Evolutionary conservation across 2,888 invertebrate species (phyloP), one percentile per base, ranked within the genome.

Genomic region (Alsophila aescularia): DNA sequence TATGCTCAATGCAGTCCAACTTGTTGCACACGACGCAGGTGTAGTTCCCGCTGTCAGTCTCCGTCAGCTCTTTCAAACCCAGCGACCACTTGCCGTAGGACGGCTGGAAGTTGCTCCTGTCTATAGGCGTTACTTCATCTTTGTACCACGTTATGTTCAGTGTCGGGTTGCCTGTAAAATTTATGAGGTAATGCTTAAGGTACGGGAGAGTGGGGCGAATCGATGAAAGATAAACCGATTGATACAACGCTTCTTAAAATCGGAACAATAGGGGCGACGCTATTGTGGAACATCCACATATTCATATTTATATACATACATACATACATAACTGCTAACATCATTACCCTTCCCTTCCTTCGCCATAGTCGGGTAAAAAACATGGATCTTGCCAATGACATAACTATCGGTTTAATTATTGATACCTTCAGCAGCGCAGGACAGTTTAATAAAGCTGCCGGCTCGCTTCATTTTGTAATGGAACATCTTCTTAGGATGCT

Each of bases 101-200:
- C 1, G 95, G 93, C 29, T 92, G 92, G 14, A 96, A 96, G 64
- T 95, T 93, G 16, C 92, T 92, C 35, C 96, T 92, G 39, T 92
- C 86, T 44, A 94, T 94, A 0, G 94, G 94, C 10, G 90, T 89
- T 54, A 92, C 90, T 49, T 93, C 94, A 81, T 97, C 94, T 80
- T 96, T 96, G 52, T 93, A 94, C 98, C 98, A 98, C 1, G 96
- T 96, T 60, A 98, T 95, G 72, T 95, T 97, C 2, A 97, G 97
- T 47, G 92, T 91, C 0, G 97, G 97, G 70, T 94, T 94, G n/a
- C 96, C 96, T 79, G 82, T 74, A 69, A 79, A 52, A 52, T 63
- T 57, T 58, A 51, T 42, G 41, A 51, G 34, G 45, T 60, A 60
- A 58, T 63, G 43, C 58, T 60, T 56, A 37, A 16, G 24, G 32